Conservation (phyloP, 2,888 invertebrate genomes). For the Drosophila siamana region DNA sequence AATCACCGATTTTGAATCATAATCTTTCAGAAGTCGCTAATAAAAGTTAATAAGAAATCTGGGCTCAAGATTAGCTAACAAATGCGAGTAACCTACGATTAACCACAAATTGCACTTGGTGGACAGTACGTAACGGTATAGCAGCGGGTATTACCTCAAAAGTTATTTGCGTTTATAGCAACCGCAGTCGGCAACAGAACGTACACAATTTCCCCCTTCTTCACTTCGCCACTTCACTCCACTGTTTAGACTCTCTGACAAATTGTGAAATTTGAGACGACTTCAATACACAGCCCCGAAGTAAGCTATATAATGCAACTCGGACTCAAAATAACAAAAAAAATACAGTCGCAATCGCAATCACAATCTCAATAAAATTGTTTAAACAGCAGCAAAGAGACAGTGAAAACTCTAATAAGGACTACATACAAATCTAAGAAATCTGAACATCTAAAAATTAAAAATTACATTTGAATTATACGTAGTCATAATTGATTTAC, state of each 20-base stretch:
- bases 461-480: not conserved
- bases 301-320: constrained; percentile 28
- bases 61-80: not conserved
- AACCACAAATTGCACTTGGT: constrained; percentile 59
- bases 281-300: constrained; percentile 61
- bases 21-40: not conserved
- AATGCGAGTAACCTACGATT: constrained; percentile 24
- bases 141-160: constrained; percentile 36
- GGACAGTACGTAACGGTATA: constrained; percentile 49
- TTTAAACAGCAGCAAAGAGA: constrained; percentile 1
- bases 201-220: constrained; percentile 31
- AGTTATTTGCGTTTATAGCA: constrained; percentile 43
- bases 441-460: constrained; percentile 1
- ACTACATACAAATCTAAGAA: constrained; percentile 1
- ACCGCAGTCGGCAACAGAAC: constrained; percentile 62
- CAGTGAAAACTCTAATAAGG: constrained; percentile 15
- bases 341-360: too few species aligned
- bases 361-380: constrained; percentile 17
- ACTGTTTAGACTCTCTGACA: not conserved
- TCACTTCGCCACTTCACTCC: not conserved
- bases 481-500: constrained; percentile 2
- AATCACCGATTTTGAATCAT: not conserved
- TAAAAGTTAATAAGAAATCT: not conserved
- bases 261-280: constrained; percentile 63
- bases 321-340: constrained; percentile 6